A percentile compares a stretch with the other conserved stretches of the same genome.
These are phyloP conservation scores for Beris morrisii DNA, from an alignment of 2,888 invertebrate genomes.

Conservation along the genomic window DNA sequence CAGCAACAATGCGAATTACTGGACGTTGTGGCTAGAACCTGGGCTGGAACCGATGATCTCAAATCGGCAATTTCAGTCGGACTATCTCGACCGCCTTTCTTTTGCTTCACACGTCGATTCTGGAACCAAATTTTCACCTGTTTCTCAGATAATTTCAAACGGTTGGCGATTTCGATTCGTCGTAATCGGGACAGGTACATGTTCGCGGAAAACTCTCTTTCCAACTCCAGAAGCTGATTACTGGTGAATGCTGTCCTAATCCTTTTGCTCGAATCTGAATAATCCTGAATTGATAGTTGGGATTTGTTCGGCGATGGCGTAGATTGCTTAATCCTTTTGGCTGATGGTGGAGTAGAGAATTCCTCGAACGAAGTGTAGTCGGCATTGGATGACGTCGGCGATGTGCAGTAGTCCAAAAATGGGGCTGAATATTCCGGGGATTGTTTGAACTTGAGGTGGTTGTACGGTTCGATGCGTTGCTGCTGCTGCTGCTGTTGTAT, in stretches of 20 bases:
- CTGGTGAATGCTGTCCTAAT: constrained; percentile 94
- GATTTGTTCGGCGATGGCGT: constrained; percentile 43
- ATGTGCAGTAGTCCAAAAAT: constrained; percentile 48
- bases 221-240: constrained; percentile 82
- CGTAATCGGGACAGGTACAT: constrained; percentile 88
- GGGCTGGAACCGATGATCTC: background rate
- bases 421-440: constrained; percentile 41
- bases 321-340: constrained; percentile 48
- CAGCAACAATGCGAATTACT: constrained; percentile 12
- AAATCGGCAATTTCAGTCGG: constrained; percentile 11
- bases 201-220: constrained; percentile 85
- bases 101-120: constrained; percentile 89
- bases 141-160: constrained; percentile 85
- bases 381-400: constrained; percentile 50
- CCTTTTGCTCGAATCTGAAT: constrained; percentile 76
- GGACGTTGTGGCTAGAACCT: background rate
- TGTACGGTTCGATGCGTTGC: constrained; percentile 51
- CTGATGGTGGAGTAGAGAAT: constrained; percentile 41
- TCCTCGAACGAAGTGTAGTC: constrained; percentile 28
- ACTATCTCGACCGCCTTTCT: constrained; percentile 68
- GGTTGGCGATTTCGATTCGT: constrained; percentile 90
- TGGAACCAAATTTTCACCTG: constrained; percentile 97
- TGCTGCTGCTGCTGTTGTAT: constrained; percentile 62
- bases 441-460: constrained; percentile 38
- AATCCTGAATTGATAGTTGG: constrained; percentile 52